A percentile compares a stretch with the other conserved stretches of the same genome.
phyloP scores from a whole-genome alignment of 2,797 vertebrate species.

The Lacerta viridis region DNA sequence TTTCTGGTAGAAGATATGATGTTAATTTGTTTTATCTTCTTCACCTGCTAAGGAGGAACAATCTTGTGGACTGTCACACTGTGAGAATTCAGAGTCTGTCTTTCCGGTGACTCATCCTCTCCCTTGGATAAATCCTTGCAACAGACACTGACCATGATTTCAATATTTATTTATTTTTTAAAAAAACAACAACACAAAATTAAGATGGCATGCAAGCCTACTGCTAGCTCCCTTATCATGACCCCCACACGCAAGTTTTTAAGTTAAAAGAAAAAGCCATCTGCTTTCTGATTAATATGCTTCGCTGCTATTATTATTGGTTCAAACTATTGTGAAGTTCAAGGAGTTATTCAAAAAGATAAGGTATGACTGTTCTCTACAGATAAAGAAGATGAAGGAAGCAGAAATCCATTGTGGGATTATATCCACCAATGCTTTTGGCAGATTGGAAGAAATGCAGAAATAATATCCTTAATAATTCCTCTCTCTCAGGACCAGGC shows the following conservation, averaged over 20 bases:
- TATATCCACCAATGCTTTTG: neutral
- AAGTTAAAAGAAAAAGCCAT: slow-evolving; percentile 2
- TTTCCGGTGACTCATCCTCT: slow-evolving; percentile 15
- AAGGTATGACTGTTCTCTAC: slow-evolving; percentile 1
- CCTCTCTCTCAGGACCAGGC: neutral
- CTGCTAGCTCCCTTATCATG: slow-evolving; percentile 1
- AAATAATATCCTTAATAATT: neutral
- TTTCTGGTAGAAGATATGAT: neutral
- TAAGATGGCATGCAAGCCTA: neutral
- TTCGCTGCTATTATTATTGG: neutral
- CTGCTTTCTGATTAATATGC: slow-evolving; percentile 1
- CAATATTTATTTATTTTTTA: neutral
- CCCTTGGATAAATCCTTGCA: slow-evolving; percentile 3
- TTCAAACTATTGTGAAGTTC: neutral
- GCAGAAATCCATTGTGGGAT: neutral
- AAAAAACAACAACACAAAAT: too few relatives aligned
- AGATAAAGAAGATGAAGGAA: neutral
- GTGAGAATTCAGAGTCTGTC: neutral
- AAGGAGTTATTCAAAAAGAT: neutral
- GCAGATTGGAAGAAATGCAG: neutral
- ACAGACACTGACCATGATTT: neutral
- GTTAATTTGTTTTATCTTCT: neutral
- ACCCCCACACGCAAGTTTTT: neutral
- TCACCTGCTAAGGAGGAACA: neutral
- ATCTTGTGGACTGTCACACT: neutral